Base-by-base conservation (phyloP, 1,140 invertebrate genomes). In the Drosophila eugracilis region DNA sequence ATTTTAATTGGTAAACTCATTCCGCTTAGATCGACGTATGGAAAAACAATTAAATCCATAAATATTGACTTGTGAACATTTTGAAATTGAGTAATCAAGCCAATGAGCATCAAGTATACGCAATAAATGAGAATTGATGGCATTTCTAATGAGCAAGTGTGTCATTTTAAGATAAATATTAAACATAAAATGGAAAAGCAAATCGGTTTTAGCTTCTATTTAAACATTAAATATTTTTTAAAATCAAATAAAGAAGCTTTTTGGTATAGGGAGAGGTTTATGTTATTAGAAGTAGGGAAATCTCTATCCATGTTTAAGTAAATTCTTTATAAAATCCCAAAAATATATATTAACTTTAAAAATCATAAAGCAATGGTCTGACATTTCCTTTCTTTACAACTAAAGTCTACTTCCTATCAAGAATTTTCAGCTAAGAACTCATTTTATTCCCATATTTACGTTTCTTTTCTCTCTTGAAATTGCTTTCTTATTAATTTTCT, bases 1-100 rank as follows among this genome's bases (percentile, higher is more conserved):
- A 28, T n/a, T 57, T 58, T 62, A 78, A 59, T 69, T 74, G 63
- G 39, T 45, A 49, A 44, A 24, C 37, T 1, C 12, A 63, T 42
- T 42, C 39, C 3, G 6, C 6, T 14, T 65, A 45, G 6, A 60
- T 37, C 17, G 48, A 1, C 5, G 24, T 36, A 24, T 36, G 14
- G 5, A 54, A 37, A 28, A 47, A n/a, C 24, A 30, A 30, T 62
- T 62, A 62, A 28, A n/a, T 22, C 0, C 9, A 14, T 26, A 39
- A 19, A 36, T 26, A 14, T 6, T 4, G 4, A 26, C 17, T 22
- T 32, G 12, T 55, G 12, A n/a, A n/a, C 14, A 21, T 28, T 14
- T n/a, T 0, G 6, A 48, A 30, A 17, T 19, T 12, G 5, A 36
- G 50, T 41, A 41, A 41, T 41, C 9, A 41, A 15, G 5, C 5